Base-by-base conservation (phyloP, 2,888 invertebrate genomes). In the Microctonus hyperodae region DNA sequence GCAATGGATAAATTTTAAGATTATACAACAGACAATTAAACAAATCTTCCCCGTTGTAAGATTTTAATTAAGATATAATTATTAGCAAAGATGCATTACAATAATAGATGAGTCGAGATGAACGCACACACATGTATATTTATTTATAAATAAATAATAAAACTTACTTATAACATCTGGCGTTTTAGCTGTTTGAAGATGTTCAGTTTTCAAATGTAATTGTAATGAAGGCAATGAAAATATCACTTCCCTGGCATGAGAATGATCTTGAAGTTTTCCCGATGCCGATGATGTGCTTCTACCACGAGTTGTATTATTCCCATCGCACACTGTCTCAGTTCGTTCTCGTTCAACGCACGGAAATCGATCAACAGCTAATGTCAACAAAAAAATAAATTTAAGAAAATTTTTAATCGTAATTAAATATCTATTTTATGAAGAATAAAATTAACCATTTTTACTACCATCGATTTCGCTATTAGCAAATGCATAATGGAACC, bases 401-500 rank as follows among this genome's bases (percentile, higher is more conserved):
- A 55, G 35, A 35, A 50, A 50, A 48, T 22, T 23, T 16, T 40
- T 51, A 16, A 1, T 51, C 3, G 53, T 35, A 57, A 28, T 44
- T 51, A 33, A 28, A 59, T 28, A 35, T 23, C 33, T 31, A 50
- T 22, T 51, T 51, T 50, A 51, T 51, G 13, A 23, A 51, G n/a
- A 35, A 20, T 35, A 64, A 22, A 9, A 57, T 44, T 44, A 44
- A 44, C 44, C 44, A 44, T 44, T 44, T 44, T 44, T 44, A 44
- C 57, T 83, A 96, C 96, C 95, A 86, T 97, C 97, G 65, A 97
- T 93, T 85, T 97, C 97, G 83, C 94, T 94, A 76, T 93, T 94
- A 22, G 95, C 93, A 86, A 98, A 97, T 0, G 97, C 95, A 85
- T 98, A 98, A 77, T 94, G 92, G 87, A 98, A 97, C 97, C 98